These are phyloP conservation scores for Liopterus haemorrhoidalis DNA, from an alignment of 2,888 invertebrate species.

Conservation along the genomic window DNA sequence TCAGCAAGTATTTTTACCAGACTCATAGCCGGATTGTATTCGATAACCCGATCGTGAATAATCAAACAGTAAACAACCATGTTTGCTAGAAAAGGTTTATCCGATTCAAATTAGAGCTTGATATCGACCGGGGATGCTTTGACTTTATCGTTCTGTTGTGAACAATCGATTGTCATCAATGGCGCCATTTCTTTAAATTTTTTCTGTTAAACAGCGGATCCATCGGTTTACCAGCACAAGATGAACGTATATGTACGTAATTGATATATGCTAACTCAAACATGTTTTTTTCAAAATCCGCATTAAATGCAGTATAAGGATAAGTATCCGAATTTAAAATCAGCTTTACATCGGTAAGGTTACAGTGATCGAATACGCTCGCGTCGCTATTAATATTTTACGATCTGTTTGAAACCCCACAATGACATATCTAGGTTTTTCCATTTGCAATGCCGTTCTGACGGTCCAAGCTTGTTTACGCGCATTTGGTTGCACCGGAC, in stretches of 20 bases:
- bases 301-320: conserved; percentile 25
- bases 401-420: conserved; percentile 39
- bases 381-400: conserved; percentile 34
- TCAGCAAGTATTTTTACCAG: too few relatives aligned
- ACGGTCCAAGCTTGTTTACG: too few relatives aligned
- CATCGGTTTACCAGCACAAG: conserved; percentile 28
- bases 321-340: conserved; percentile 38
- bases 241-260: conserved; percentile 29
- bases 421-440: too few relatives aligned
- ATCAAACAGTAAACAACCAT: conserved; percentile 35
- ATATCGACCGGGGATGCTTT: conserved; percentile 32
- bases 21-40: too few relatives aligned
- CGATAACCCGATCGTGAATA: conserved; percentile 32
- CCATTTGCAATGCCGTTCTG: too few relatives aligned
- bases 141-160: conserved; percentile 29
- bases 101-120: conserved; percentile 31
- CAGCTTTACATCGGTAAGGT: conserved; percentile 37
- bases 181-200: conserved; percentile 15
- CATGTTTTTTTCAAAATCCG: conserved; percentile 31
- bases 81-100: conserved; percentile 25
- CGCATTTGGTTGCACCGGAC: too few relatives aligned
- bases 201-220: too few relatives aligned
- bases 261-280: conserved; percentile 29
- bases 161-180: conserved; percentile 27
- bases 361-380: conserved; percentile 27